Conservation (phyloP, 2,888 invertebrate genomes). For the Hemistola chrysoprasaria region DNA sequence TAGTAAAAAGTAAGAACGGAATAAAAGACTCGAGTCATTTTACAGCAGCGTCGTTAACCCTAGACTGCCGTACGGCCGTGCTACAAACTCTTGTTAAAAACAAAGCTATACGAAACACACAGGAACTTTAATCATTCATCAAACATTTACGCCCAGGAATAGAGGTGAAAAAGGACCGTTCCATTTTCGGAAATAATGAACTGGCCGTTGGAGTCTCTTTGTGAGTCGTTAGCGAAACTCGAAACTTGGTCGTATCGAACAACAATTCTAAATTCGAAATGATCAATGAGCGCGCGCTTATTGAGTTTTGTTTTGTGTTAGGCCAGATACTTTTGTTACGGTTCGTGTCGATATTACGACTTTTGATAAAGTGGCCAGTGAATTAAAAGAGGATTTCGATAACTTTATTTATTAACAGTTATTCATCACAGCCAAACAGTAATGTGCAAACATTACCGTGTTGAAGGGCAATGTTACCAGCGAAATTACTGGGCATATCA, state of each 20-base stretch:
- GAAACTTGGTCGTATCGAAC: constrained; percentile 51
- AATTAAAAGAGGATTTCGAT: constrained; percentile 6
- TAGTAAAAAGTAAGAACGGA: constrained; percentile 9
- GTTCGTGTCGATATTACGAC: constrained; percentile 9
- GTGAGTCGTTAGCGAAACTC: constrained; percentile 63
- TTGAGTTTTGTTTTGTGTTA: constrained; percentile 34
- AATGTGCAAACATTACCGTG: too few relatives aligned
- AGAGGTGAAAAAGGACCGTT: constrained; percentile 49
- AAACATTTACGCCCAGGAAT: constrained; percentile 48
- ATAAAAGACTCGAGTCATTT: constrained; percentile 13
- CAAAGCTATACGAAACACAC: constrained; percentile 22
- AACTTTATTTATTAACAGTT: too few relatives aligned
- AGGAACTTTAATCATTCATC: constrained; percentile 60
- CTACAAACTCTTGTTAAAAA: constrained; percentile 6
- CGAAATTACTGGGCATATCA: too few relatives aligned
- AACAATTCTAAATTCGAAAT: constrained; percentile 59
- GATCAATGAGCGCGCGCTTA: constrained; percentile 54
- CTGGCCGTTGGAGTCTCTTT: constrained; percentile 58
- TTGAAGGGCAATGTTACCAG: too few relatives aligned
- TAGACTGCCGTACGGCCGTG: constrained; percentile 7
- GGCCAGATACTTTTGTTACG: constrained; percentile 24
- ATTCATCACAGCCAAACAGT: too few relatives aligned
- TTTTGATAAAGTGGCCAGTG: constrained; percentile 25
- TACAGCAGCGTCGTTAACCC: constrained; percentile 12
- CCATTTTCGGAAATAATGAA: constrained; percentile 75